These are phyloP conservation scores for Chironomus riparius DNA, from an alignment of 2,888 invertebrate genomes.

Conservation along the genomic window DNA sequence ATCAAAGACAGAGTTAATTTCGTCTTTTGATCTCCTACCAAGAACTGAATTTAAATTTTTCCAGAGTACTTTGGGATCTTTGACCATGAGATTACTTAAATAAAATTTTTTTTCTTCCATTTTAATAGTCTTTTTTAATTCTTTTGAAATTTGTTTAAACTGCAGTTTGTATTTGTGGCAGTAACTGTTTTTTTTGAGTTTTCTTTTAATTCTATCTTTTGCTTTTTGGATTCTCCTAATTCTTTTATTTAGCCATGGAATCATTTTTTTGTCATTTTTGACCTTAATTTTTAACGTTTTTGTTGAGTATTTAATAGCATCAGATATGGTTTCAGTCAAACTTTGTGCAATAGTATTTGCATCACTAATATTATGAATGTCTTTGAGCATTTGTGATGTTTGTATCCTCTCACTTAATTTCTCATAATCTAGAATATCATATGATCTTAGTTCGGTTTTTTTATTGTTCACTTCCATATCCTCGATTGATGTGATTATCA, in stretches of 20 bases:
- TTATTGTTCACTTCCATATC: not conserved
- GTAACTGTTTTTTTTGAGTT: not conserved
- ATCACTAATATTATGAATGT: no score
- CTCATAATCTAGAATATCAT: no score
- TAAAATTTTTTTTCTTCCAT: not conserved
- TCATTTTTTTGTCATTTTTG: not conserved
- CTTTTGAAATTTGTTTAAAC: not conserved
- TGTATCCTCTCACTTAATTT: not conserved
- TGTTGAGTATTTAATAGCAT: not conserved
- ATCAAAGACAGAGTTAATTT: no score
- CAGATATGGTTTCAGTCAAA: not conserved
- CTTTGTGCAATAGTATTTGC: no score
- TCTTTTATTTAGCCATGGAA: not conserved
- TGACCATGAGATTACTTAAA: not conserved
- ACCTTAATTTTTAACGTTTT: not conserved
- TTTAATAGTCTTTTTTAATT: not conserved
- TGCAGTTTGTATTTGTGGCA: not conserved
- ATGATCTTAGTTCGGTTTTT: not conserved
- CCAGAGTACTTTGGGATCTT: not conserved
- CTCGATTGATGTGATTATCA: not conserved
- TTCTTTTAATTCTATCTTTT: not conserved
- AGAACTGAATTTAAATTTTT: not conserved
- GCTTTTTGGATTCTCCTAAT: not conserved
- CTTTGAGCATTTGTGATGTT: not conserved
- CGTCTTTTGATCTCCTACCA: not conserved